phyloP scores from a whole-genome alignment of 2,113 vertebrate genomes.

The Amphilophus citrinellus region DNA sequence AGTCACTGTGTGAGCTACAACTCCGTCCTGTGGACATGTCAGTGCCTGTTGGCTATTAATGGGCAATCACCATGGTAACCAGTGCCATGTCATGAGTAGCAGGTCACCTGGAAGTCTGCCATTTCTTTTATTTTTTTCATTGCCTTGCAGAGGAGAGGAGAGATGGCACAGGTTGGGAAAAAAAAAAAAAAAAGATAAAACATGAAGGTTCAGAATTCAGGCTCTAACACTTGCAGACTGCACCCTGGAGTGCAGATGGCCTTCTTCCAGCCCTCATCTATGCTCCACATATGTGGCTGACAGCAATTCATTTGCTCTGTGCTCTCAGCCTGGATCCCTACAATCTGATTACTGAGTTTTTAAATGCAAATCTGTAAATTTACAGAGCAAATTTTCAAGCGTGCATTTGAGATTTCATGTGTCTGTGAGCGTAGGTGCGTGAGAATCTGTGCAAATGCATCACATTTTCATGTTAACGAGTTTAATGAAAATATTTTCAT shows the following conservation, averaged over 20 bases:
- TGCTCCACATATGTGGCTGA: constrained; percentile 36
- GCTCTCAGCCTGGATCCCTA: constrained; percentile 11
- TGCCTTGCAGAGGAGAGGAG: not conserved
- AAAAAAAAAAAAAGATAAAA: constrained; percentile 22
- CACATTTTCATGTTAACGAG: constrained; percentile 15
- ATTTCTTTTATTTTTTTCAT: constrained; percentile 19
- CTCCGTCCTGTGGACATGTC: constrained; percentile 65
- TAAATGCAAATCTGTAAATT: not conserved
- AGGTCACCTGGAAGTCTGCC: constrained; percentile 77
- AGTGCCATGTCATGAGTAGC: constrained; percentile 70
- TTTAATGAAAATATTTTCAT: constrained; percentile 32
- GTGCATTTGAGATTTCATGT: not conserved
- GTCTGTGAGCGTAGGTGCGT: not conserved
- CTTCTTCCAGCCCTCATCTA: constrained; percentile 19
- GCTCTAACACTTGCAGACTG: constrained; percentile 11
- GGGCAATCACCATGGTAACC: constrained; percentile 81
- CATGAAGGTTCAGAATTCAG: constrained; percentile 13
- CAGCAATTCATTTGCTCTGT: constrained; percentile 29
- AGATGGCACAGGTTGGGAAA: not conserved
- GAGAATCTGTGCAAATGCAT: not conserved
- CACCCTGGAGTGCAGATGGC: constrained; percentile 14
- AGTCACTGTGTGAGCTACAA: constrained; percentile 45
- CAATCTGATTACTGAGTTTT: constrained; percentile 11
- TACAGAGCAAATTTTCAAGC: not conserved
- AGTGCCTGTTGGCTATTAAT: constrained; percentile 75